These are phyloP conservation scores for Drosophila sordidapex DNA, from an alignment of 2,888 invertebrate genomes.

Conservation along the genomic window DNA sequence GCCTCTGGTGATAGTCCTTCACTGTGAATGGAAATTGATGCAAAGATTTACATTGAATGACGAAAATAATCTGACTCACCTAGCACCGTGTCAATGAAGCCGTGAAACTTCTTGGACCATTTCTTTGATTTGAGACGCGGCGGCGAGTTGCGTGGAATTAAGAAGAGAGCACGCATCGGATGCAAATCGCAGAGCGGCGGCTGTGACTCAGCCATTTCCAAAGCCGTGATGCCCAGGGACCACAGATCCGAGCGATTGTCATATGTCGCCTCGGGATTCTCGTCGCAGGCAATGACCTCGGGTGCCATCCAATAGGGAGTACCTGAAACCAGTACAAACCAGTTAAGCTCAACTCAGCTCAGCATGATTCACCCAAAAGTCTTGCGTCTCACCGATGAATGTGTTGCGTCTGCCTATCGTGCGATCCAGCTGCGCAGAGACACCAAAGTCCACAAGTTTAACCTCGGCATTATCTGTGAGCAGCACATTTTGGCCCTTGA, in stretches of 20 bases:
- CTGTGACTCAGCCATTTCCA: slow-evolving; percentile 99
- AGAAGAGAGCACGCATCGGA: slow-evolving; percentile 99
- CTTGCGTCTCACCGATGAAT: slow-evolving; percentile 89
- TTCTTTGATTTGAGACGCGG: slow-evolving; percentile 99
- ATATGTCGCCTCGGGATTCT: slow-evolving; percentile 99
- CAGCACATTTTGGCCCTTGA: slow-evolving; percentile 99
- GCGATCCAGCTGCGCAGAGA: slow-evolving; percentile 99
- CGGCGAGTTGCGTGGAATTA: slow-evolving; percentile 99
- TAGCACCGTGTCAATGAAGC: slow-evolving; percentile 99
- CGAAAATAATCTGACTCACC: slow-evolving; percentile 73
- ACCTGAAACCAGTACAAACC: slow-evolving; percentile 86
- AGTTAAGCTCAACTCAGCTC: slow-evolving; percentile 5
- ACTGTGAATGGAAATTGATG: slow-evolving; percentile 85
- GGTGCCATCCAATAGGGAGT: slow-evolving; percentile 99
- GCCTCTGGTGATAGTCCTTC: slow-evolving; percentile 99
- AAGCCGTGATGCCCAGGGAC: slow-evolving; percentile 97
- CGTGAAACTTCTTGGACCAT: slow-evolving; percentile 98
- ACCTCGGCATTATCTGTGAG: slow-evolving; percentile 99
- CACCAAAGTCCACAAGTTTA: slow-evolving; percentile 99
- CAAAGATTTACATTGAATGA: slow-evolving; percentile 1
- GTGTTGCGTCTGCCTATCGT: slow-evolving; percentile 99
- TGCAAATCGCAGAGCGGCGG: slow-evolving; percentile 99
- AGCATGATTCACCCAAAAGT: neutral
- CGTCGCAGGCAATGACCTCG: slow-evolving; percentile 99
- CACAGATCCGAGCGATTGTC: slow-evolving; percentile 97